These are phyloP conservation scores for Acanthis flammea DNA, from an alignment of 2,797 vertebrate genomes.

Conservation along the genomic window DNA sequence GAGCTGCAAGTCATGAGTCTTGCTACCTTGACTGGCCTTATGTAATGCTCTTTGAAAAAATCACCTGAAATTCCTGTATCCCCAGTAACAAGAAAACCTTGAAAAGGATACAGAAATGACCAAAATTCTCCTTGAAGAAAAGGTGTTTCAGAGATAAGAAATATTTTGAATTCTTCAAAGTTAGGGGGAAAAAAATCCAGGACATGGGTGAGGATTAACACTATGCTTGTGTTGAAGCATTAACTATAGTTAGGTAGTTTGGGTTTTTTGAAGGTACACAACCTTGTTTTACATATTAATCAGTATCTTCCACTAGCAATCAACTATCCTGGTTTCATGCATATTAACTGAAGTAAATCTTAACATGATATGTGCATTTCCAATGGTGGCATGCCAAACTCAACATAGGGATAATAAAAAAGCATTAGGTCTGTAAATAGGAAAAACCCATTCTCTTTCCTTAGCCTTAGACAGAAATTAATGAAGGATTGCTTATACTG, in stretches of 20 bases:
- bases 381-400: neutral
- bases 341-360: neutral
- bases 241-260: neutral
- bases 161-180: neutral
- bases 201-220: neutral
- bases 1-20: neutral
- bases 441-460: neutral
- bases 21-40: neutral
- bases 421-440: neutral
- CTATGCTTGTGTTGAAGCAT: neutral
- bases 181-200: neutral
- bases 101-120: neutral
- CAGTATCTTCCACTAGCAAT: neutral
- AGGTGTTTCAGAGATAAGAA: neutral
- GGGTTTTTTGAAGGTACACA: neutral
- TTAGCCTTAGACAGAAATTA: neutral
- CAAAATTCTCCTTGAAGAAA: constrained; percentile 13
- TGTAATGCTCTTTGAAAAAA: neutral
- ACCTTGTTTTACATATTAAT: neutral
- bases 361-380: neutral
- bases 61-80: neutral
- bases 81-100: neutral
- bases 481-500: neutral
- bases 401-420: neutral
- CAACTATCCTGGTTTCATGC: neutral